Conservation (phyloP, 2,113 vertebrate genomes). For the Irena cyanogastra region DNA sequence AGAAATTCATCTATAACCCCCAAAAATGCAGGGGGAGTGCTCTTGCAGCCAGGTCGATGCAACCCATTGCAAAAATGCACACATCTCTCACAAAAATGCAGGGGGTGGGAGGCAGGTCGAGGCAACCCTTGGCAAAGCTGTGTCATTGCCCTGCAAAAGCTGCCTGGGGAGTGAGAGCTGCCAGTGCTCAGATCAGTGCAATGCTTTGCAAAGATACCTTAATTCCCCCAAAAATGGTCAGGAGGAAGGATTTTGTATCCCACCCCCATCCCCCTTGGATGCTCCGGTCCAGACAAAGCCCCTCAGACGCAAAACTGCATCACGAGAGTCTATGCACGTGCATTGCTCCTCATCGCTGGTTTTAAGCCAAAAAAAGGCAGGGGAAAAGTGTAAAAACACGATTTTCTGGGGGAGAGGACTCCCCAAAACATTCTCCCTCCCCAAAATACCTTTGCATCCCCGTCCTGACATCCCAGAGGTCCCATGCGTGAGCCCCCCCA, state of each 20-base stretch:
- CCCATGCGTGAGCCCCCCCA: accelerated
- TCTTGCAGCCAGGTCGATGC: background rate
- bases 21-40: background rate
- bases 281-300: background rate
- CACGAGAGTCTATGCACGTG: background rate
- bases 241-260: background rate
- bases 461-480: background rate
- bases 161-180: background rate
- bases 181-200: accelerated
- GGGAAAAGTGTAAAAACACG: background rate
- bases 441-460: background rate
- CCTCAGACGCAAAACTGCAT: background rate
- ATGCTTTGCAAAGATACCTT: background rate
- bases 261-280: background rate
- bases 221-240: background rate
- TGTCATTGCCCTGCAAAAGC: background rate
- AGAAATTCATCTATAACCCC: background rate
- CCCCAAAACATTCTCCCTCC: background rate
- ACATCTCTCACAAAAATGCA: background rate
- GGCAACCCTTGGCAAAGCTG: background rate
- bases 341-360: background rate
- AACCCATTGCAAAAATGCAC: background rate
- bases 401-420: background rate
- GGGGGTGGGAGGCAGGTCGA: background rate
- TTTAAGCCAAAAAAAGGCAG: background rate